Base-by-base conservation (phyloP, 2,113 vertebrate species). In the Caloenas nicobarica region DNA sequence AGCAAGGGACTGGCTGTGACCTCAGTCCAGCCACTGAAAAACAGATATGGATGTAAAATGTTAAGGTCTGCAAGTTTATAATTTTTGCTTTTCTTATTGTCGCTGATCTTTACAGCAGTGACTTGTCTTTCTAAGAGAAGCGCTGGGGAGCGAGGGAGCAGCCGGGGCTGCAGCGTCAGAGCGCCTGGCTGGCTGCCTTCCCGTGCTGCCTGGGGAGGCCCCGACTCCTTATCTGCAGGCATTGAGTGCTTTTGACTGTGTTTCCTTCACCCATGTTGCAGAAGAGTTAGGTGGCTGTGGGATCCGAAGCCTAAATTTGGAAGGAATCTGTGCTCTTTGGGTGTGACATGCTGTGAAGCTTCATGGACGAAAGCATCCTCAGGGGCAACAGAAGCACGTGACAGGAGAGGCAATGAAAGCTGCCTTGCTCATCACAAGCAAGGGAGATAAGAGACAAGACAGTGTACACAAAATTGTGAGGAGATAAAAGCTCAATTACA, bases 141-240 rank as follows among this genome's bases (percentile, higher is more conserved):
- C 1, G 1, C 40, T 6, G 5, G 51, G 42, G 31, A 72, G 42
- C 0, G 3, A 57, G 21, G 0, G 21, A 42, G 34, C 50, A 80
- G 40, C 19, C 19, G 9, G 57, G 54, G 46, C 73, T 26, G 13
- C 21, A 33, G 69, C 1, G 8, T 46, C 28, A 33, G 33, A 31
- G 26, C 1, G 1, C 21, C 33, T 26, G 33, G 7, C 18, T 26
- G 23, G 28, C 33, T 46, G 51, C 7, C n/a, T 65, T 16, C 40
- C 25, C 9, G 21, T 16, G 33, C 46, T 3, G 1, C 64, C 5
- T 40, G 40, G 8, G n/a, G 24, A 16, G 29, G n/a, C 3, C 1
- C 26, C 29, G 23, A 21, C 50, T 54, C 40, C 22, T 16, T 18
- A 16, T 16, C n/a, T 10, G 31, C 19, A 7, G 40, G 34, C 13